Evolutionary conservation across 2,797 vertebrate genomes (phyloP), one percentile per base, ranked within the genome.

Genomic region (Triplophysa bombifrons): DNA sequence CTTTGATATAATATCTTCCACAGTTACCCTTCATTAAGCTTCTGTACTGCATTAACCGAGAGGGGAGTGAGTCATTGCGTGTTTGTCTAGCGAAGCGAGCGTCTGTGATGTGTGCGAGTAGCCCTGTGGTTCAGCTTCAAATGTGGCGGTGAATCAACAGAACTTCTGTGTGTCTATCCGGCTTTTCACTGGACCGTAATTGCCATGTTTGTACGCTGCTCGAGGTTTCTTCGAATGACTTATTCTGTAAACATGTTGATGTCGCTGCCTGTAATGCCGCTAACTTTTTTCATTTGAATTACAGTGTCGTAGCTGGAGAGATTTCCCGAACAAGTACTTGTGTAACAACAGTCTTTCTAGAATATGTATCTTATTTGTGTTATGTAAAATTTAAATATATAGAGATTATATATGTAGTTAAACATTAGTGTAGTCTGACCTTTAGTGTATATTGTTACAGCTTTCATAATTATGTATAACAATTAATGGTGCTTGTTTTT

Each of bases 401-500:
- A 82, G 84, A 80, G 78, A 69, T 80, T 72, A 80, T 80, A 56
- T 67, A 67, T 70, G 44, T 74, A 72, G 60, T 61, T 30, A 61
- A 53, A 82, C 81, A 74, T 61, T 84, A 74, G 78, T 27, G 7
- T 85, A 85, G 72, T 60, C 34, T 19, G n/a, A 16, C 25, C 46
- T 51, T 82, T 61, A 81, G 38, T 71, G 69, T 81, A 55, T 82
- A 63, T 78, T 76, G 79, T 79, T 81, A 70, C 13, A 72, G 68
- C 72, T 79, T 78, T 60, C 48, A 78, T 79, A 77, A 56, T 68
- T 78, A 78, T 84, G 82, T 83, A 83, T 44, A 84, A 88, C 86
- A 82, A 30, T 30, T 30, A 30, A 91, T 86, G 71, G 86, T 63
- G 85, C 84, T 56, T 92, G 93, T 92, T 90, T 90, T 27, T 91